Conservation (phyloP, 2,888 invertebrate species). For the Colostygia pectinataria region DNA sequence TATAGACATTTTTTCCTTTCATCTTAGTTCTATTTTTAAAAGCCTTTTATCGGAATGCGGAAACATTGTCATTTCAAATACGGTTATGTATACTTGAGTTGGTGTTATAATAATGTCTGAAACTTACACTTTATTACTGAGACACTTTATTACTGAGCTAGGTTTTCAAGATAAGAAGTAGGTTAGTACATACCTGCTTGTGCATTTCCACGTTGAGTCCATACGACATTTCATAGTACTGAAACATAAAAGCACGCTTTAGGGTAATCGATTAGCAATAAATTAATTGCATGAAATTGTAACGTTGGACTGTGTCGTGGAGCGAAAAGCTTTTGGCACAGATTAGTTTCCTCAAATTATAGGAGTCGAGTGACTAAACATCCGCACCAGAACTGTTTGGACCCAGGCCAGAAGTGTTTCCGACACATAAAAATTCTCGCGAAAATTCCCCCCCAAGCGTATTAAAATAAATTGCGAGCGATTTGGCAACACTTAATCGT, state of each 20-base stretch:
- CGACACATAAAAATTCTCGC: constrained; percentile 80
- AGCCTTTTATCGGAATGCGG: constrained; percentile 50
- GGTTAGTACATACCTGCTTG: constrained; percentile 90
- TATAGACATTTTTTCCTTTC: constrained; percentile 51
- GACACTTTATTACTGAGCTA: no score
- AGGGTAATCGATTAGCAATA: constrained; percentile 55
- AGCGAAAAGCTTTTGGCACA: constrained; percentile 74
- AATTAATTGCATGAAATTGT: constrained; percentile 57
- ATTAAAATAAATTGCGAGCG: constrained; percentile 82
- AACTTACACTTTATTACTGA: background rate
- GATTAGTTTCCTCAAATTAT: constrained; percentile 79
- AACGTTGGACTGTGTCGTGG: constrained; percentile 50
- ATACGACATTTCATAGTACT: constrained; percentile 99
- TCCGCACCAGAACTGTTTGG: constrained; percentile 76
- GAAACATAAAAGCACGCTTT: constrained; percentile 83
- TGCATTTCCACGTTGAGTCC: constrained; percentile 99
- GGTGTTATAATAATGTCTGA: constrained; percentile 4
- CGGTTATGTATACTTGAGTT: constrained; percentile 1
- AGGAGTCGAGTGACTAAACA: constrained; percentile 78
- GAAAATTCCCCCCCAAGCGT: constrained; percentile 76
- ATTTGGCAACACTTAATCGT: constrained; percentile 83
- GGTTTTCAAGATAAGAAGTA: constrained; percentile 1
- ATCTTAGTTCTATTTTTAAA: constrained; percentile 40
- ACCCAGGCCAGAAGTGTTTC: constrained; percentile 76
- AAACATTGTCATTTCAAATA: constrained; percentile 39